Conservation (phyloP, 2,797 vertebrate genomes). For the Botia kubotai region DNA sequence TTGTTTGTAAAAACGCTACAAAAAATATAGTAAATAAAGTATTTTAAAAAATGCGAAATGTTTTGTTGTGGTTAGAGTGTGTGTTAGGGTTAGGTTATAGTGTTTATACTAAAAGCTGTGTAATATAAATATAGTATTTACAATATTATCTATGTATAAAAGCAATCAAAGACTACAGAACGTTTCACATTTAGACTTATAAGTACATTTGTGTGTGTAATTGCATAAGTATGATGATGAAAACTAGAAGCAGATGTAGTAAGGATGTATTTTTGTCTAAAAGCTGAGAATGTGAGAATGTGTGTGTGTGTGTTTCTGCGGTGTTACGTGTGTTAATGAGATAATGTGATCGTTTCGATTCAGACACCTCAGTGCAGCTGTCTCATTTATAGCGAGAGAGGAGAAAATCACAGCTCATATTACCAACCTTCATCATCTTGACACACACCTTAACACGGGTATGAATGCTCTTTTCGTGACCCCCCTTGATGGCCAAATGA, state of each 20-base stretch:
- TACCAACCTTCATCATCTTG: slow-evolving; percentile 70
- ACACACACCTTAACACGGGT: slow-evolving; percentile 64
- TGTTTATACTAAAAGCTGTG: no score
- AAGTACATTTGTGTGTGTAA: not conserved
- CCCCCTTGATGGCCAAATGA: slow-evolving; percentile 68
- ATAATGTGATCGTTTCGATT: not conserved
- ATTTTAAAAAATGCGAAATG: no score
- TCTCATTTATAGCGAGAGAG: slow-evolving; percentile 44
- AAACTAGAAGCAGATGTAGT: not conserved
- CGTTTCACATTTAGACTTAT: no score
- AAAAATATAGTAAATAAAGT: no score
- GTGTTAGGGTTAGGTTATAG: no score
- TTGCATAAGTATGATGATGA: not conserved
- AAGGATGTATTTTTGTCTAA: not conserved
- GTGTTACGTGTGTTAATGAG: slow-evolving; percentile 16
- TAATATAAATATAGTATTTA: no score
- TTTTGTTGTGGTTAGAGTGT: no score
- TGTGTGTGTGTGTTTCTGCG: not conserved
- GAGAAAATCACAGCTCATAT: slow-evolving; percentile 72
- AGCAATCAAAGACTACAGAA: no score
- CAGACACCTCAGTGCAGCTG: slow-evolving; percentile 8
- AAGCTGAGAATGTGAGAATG: not conserved
- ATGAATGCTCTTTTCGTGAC: slow-evolving; percentile 73
- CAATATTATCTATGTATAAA: no score
- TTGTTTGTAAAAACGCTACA: no score